Evolutionary conservation across 2,888 invertebrate genomes (phyloP), one percentile per base, ranked within the genome.

Genomic region (Apodemia mormo): DNA sequence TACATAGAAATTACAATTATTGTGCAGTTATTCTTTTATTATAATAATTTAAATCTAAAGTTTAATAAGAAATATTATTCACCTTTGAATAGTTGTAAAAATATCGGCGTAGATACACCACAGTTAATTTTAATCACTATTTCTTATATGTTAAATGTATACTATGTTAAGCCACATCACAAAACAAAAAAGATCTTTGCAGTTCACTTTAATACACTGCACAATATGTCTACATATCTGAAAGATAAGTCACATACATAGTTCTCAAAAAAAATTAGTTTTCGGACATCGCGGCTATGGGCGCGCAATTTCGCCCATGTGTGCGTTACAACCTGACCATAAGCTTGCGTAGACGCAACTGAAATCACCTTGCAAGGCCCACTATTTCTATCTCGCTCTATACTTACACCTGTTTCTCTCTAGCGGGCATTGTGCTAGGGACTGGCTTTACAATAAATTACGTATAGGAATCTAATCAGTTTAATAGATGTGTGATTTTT

Each of bases 361-460:
- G 86, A 92, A 91, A 90, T 92, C 92, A 92, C 93, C 93, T 93
- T 93, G 93, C 93, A 93, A 93, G 93, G 93, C 92, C 92, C 91
- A 91, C 87, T 92, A 82, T 85, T 77, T 71, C 83, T 76, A 78
- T 91, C 90, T 87, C 89, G 72, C 78, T 91, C 85, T 83, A 81
- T 14, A 87, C 85, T 75, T 81, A 78, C 84, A 58, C 66, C 78
- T 67, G 76, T 85, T 86, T 79, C 83, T 7, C 78, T 93, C 90
- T 87, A 89, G 88, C 92, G 93, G 92, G 87, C 92, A 93, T 92
- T 93, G 93, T 84, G 49, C 85, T 83, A 84, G 83, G 85, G 84
- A 84, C 84, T 81, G 80, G 78, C 79, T 78, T 88, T 89, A 92
- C 91, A 92, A 92, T 92, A 92, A 92, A 92, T 92, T 90, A 92